phyloP scores from a whole-genome alignment of 1,140 invertebrate species.

The Neodiprion pinetum region DNA sequence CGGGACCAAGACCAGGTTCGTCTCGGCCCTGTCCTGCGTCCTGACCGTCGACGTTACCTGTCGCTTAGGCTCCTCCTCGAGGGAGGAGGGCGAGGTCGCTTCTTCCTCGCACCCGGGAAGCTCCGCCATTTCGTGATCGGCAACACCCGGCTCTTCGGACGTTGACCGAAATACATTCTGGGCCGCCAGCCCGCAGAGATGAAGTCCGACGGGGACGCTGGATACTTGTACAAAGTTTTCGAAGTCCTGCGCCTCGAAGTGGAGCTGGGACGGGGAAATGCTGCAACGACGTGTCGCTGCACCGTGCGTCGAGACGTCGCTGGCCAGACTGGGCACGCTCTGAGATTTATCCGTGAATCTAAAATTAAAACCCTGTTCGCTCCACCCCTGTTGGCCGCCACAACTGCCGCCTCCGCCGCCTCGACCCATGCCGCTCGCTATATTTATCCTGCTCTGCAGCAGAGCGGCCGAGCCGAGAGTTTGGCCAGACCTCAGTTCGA shows the following conservation, averaged over 20 bases:
- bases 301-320: conserved; percentile 45
- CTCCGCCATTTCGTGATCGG: conserved; percentile 11
- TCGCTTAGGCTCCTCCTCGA: conserved; percentile 27
- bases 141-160: not conserved
- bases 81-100: conserved; percentile 6
- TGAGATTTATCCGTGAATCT: conserved; percentile 60
- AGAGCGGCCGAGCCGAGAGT: conserved; percentile 41
- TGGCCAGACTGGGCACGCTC: conserved; percentile 59
- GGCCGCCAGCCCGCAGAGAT: conserved; percentile 53
- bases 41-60: conserved; percentile 47
- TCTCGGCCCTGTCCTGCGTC: conserved; percentile 51
- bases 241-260: conserved; percentile 34
- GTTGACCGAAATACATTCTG: conserved; percentile 16
- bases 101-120: conserved; percentile 25
- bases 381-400: conserved; percentile 47
- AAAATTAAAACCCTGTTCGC: conserved; percentile 59
- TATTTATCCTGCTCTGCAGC: conserved; percentile 52
- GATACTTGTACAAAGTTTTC: conserved; percentile 55
- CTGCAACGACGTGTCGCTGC: conserved; percentile 14
- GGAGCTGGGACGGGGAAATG: conserved; percentile 20
- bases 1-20: conserved; percentile 43
- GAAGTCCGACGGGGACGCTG: conserved; percentile 65
- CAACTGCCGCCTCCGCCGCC: conserved; percentile 25
- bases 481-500: conserved; percentile 52
- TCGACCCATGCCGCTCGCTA: conserved; percentile 44